A percentile compares a stretch with the other conserved stretches of the same genome.
phyloP scores from a whole-genome alignment of 1,140 invertebrate genomes.

The Caenorhabditis elegans region DNA sequence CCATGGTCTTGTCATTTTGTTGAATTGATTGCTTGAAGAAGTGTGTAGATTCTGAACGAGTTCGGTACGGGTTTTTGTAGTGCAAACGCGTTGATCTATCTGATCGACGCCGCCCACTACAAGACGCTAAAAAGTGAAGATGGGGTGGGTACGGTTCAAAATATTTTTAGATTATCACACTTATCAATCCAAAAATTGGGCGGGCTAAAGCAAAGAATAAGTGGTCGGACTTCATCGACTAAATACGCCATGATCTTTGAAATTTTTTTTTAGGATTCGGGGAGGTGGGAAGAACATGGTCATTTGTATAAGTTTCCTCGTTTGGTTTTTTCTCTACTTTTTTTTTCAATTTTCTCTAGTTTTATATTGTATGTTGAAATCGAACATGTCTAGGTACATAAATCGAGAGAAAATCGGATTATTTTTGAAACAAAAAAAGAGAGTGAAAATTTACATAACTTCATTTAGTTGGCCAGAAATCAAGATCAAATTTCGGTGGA shows the following conservation, averaged over 20 bases:
- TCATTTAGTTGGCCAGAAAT: no score
- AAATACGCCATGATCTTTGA: background rate
- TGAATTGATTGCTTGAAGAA: background rate
- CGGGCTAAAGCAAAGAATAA: slow-evolving; percentile 1
- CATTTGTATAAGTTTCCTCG: no score
- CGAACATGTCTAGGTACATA: no score
- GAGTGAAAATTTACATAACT: no score
- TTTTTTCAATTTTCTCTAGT: no score
- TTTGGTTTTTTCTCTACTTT: no score
- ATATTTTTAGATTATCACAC: no score
- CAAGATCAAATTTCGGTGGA: no score
- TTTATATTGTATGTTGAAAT: no score
- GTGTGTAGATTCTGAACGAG: background rate
- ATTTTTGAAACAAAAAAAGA: no score
- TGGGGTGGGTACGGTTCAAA: background rate
- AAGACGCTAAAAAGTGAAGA: background rate
- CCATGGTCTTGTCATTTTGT: background rate
- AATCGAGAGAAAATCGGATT: no score
- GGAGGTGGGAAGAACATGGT: background rate
- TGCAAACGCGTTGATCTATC: background rate
- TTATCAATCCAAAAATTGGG: background rate
- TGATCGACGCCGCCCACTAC: slow-evolving; percentile 10
- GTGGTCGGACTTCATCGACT: slow-evolving; percentile 20
- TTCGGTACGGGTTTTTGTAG: background rate
- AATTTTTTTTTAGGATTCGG: no score